These are phyloP conservation scores for Gandaritis pyraliata DNA, from an alignment of 2,888 invertebrate genomes.

Conservation along the genomic window DNA sequence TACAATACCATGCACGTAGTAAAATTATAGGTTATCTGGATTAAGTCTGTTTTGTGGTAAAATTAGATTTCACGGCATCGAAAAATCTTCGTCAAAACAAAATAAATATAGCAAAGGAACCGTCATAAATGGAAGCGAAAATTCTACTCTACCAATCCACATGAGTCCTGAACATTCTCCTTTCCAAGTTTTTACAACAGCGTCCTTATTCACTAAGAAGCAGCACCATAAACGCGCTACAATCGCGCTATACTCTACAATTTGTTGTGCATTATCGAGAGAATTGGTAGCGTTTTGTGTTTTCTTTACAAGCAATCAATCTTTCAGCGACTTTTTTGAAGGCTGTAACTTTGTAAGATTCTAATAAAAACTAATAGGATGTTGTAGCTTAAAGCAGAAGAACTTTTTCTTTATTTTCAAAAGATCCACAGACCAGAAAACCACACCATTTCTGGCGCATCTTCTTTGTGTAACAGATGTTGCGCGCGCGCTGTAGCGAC, in stretches of 20 bases:
- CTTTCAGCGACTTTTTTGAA: too few relatives aligned
- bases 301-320: too few relatives aligned
- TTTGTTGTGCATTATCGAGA: neutral
- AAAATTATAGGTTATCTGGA: conserved; percentile 44
- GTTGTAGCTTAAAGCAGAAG: too few relatives aligned
- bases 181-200: neutral
- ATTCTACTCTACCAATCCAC: conserved; percentile 19
- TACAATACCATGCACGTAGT: conserved; percentile 35
- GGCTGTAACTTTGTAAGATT: too few relatives aligned
- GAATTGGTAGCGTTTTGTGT: too few relatives aligned
- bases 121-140: conserved; percentile 17
- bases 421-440: too few relatives aligned
- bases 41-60: conserved; percentile 45
- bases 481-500: neutral
- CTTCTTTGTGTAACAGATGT: too few relatives aligned
- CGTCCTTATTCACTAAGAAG: conserved; percentile 9
- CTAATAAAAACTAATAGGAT: too few relatives aligned
- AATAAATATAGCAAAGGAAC: conserved; percentile 28
- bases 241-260: neutral
- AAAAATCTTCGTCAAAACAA: conserved; percentile 3
- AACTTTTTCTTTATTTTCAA: too few relatives aligned
- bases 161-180: neutral
- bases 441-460: too few relatives aligned
- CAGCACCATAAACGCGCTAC: neutral
- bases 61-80: neutral